These are phyloP conservation scores for Zaprionus nigranus DNA, from an alignment of 1,140 invertebrate species.

Conservation along the genomic window DNA sequence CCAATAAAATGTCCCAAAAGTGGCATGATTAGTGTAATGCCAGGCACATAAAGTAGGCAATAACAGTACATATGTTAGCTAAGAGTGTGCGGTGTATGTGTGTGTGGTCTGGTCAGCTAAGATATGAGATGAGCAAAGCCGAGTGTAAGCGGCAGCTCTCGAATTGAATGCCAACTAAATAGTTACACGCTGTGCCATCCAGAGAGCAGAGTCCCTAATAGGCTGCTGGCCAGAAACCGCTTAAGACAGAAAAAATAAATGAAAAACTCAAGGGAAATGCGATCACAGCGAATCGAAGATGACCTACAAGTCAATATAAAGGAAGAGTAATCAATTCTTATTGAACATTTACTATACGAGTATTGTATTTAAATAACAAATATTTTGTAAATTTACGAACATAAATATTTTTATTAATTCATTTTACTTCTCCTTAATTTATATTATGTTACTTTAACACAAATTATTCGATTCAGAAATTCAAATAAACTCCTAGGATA, in stretches of 20 bases:
- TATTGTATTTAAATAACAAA: no score
- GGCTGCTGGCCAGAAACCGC: constrained; percentile 52
- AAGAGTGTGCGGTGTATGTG: not conserved
- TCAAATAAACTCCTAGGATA: no score
- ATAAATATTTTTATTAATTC: not conserved
- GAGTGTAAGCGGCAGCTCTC: constrained; percentile 36
- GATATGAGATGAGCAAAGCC: constrained; percentile 23
- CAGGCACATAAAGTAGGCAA: constrained; percentile 53
- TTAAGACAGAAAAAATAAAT: constrained; percentile 59
- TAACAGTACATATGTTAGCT: constrained; percentile 28
- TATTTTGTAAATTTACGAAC: not conserved
- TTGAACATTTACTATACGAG: no score
- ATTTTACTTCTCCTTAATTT: not conserved
- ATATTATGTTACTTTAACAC: not conserved
- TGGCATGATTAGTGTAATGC: constrained; percentile 77
- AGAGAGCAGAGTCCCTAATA: constrained; percentile 29
- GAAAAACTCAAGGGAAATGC: not conserved
- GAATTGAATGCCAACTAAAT: constrained; percentile 58
- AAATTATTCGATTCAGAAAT: no score
- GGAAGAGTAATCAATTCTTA: not conserved
- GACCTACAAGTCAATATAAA: not conserved
- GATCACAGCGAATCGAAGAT: not conserved
- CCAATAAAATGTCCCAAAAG: constrained; percentile 66
- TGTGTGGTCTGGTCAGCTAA: constrained; percentile 40
- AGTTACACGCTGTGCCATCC: constrained; percentile 27